Evolutionary conservation across 2,888 invertebrate genomes (phyloP), one percentile per base, ranked within the genome.

Genomic region (Schrankia costaestrigalis): DNA sequence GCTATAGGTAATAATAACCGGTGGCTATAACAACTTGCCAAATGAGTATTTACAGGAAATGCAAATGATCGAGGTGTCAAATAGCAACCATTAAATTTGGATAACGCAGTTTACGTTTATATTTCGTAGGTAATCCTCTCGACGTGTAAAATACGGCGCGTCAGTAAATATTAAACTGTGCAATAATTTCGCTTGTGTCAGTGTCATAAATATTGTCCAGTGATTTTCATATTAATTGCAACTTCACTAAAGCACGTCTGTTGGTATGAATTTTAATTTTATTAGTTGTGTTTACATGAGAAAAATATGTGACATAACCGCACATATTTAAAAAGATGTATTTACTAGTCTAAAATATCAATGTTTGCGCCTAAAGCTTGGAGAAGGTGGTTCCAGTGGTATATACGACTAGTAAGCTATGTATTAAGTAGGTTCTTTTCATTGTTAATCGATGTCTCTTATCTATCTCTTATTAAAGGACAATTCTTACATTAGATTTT

Each of bases 81-180:
- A 77, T 69, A 67, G 67, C 70, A 53, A 59, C 69, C 74, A 76
- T 78, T 78, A 76, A 78, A 76, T 72, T 71, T 65, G 70, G 71
- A 78, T 74, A 75, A 73, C 66, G 61, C 59, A 60, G 69, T 64
- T 72, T 70, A 71, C 64, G 61, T 69, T 74, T 72, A 75, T 72
- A 74, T 78, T 78, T 78, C 61, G 67, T 76, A 68, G 73, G 71
- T 82, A 81, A 81, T 80, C 78, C 74, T 67, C 63, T 62, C 59
- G 66, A 71, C 72, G 69, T 72, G 76, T 78, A 78, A 84, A 81
- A 81, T 83, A 82, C 73, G 77, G 59, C 66, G 64, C 67, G 72
- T 77, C 76, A 71, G 81, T 81, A 78, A 82, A 84, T 77, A 84
- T 83, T 80, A 78, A 76, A 78, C 67, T 72, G 60, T 44, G 71